Percentiles rank a stretch among this genome's conserved stretches.
phyloP scores from a whole-genome alignment of 2,797 vertebrate genomes.

The Gymnocypris eckloni region DNA sequence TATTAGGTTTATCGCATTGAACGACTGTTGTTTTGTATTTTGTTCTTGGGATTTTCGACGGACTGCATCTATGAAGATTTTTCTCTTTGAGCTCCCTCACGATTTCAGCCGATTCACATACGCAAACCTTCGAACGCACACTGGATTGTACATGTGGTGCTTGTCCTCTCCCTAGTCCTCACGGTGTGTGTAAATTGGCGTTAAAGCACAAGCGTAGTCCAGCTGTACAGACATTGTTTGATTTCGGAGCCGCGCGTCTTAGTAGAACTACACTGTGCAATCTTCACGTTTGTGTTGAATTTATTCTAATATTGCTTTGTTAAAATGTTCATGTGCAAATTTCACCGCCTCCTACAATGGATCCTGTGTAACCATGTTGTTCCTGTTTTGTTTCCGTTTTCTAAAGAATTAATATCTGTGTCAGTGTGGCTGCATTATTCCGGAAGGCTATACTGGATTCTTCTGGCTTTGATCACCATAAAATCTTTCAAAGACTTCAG shows the following conservation, averaged over 20 bases:
- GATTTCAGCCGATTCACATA: background rate
- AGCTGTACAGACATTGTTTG: constrained; percentile 44
- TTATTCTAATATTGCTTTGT: constrained; percentile 42
- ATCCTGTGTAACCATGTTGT: constrained; percentile 61
- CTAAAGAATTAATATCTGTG: constrained; percentile 65
- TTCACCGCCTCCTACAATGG: constrained; percentile 46
- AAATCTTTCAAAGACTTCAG: constrained; percentile 71
- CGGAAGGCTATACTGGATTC: constrained; percentile 70
- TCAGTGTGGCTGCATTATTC: constrained; percentile 70
- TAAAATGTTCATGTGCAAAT: constrained; percentile 49
- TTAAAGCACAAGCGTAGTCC: constrained; percentile 29
- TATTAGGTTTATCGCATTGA: constrained; percentile 9
- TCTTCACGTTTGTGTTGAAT: constrained; percentile 44
- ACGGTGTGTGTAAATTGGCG: constrained; percentile 33
- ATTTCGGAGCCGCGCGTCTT: constrained; percentile 28
- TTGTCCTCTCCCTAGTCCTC: constrained; percentile 27
- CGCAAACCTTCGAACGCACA: constrained; percentile 4
- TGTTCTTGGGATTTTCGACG: background rate
- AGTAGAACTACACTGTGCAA: constrained; percentile 8
- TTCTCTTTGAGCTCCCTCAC: background rate
- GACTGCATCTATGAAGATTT: background rate
- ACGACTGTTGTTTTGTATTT: background rate
- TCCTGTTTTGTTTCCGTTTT: constrained; percentile 64
- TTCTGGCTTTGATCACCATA: constrained; percentile 69
- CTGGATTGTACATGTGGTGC: constrained; percentile 41